A percentile compares a stretch with the other conserved stretches of the same genome.
phyloP scores from a whole-genome alignment of 35 echinoderm and acorn worm species.

The Anneissia japonica region DNA sequence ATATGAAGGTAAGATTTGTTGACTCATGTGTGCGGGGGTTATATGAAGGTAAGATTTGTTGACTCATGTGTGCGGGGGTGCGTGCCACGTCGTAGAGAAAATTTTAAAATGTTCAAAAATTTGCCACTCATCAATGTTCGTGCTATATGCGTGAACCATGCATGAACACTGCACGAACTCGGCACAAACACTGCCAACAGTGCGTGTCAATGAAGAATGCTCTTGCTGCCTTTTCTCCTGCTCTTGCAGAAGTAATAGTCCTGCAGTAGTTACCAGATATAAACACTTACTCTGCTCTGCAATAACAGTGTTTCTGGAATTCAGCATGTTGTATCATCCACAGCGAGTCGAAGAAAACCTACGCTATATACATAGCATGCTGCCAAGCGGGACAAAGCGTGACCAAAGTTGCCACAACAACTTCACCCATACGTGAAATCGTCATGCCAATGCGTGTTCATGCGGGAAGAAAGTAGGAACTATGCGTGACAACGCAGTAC shows the following conservation, averaged over 20 bases:
- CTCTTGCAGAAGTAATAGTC: background rate
- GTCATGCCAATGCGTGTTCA: no score
- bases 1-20: conserved; percentile 63
- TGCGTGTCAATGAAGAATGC: background rate
- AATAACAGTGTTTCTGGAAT: no score
- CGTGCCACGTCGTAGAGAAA: background rate
- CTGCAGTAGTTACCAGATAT: no score
- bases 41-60: conserved; percentile 63
- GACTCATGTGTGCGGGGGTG: background rate
- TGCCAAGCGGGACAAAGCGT: no score
- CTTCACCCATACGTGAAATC: no score
- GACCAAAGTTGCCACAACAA: no score
- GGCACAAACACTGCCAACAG: background rate
- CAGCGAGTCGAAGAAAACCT: no score
- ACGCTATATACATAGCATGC: no score
- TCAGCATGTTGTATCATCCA: no score
- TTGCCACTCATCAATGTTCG: background rate
- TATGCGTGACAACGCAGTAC: no score
- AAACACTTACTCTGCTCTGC: no score
- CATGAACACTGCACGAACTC: background rate
- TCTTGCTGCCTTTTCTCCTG: background rate
- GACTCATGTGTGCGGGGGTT: background rate
- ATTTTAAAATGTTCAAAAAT: background rate
- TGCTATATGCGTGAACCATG: background rate
- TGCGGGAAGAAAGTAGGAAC: no score